Base-by-base conservation (phyloP, 1,140 invertebrate species). In the Physella acuta region DNA sequence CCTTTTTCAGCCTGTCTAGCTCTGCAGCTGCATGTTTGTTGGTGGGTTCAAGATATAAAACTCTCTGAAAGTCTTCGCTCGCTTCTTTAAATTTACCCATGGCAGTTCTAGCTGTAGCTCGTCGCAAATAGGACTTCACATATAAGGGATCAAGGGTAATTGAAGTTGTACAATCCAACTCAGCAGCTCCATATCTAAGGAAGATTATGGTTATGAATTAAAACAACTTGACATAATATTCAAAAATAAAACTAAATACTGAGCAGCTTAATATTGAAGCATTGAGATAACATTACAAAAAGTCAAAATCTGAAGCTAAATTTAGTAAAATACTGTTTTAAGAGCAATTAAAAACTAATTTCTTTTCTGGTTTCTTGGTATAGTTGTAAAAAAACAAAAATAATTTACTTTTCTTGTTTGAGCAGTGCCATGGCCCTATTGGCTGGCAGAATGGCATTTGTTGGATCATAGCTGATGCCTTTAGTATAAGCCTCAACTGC, bases 371-470 rank as follows among this genome's bases (percentile, higher is more conserved):
- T n/a, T n/a, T n/a, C n/a, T n/a, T n/a, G n/a, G n/a, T n/a, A n/a
- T n/a, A n/a, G n/a, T n/a, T n/a, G n/a, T n/a, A n/a, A n/a, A n/a
- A n/a, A n/a, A n/a, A n/a, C n/a, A n/a, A n/a, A n/a, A n/a, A n/a
- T n/a, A n/a, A 55, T 52, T 85, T 88, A 95, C 93, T 91, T 90
- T 73, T 93, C 88, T 75, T 90, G 88, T 82, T 95, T 95, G 16
- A 97, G 85, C 74, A 92, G 90, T 73, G 94, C 95, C 69, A 96
- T 87, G 11, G 93, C 94, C 78, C 95, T 87, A 85, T 97, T 97
- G 11, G 93, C 92, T 80, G 89, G 93, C 78, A 92, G 92, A 8
- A 93, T 87, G 8, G 93, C 89, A 85, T 96, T 94, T 70, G 89
- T 87, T 11, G 91, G 88, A 80, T 93, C 91, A 49, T 89, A 82